Percentiles rank a stretch among this genome's conserved stretches.
These are phyloP conservation scores for Sitta europaea DNA, from an alignment of 2,113 vertebrate species.

Conservation along the genomic window DNA sequence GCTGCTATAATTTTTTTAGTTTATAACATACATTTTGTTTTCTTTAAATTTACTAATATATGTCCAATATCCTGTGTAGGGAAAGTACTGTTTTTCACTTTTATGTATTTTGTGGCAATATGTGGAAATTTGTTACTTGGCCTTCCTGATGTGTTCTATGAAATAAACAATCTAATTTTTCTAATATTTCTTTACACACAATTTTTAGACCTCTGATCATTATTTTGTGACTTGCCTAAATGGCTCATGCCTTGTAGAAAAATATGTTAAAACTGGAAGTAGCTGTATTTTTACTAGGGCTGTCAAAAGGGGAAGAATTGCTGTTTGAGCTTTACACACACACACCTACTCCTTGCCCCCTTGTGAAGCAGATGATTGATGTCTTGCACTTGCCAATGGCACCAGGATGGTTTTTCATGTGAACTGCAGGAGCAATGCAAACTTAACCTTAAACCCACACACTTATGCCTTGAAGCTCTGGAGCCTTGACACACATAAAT, in stretches of 20 bases:
- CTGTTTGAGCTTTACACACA: neutral
- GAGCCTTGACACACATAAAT: neutral
- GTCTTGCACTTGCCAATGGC: neutral
- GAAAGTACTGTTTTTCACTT: neutral
- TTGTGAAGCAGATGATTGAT: neutral
- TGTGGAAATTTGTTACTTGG: neutral
- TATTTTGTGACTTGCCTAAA: neutral
- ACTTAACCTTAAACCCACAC: neutral
- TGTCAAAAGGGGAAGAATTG: neutral
- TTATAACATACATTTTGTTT: neutral
- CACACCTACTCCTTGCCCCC: neutral
- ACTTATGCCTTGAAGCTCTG: neutral
- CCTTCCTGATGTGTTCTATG: neutral
- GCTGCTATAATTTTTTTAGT: neutral
- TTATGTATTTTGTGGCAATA: neutral
- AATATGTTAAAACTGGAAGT: neutral
- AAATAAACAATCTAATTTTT: neutral
- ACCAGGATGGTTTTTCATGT: neutral
- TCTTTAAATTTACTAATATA: neutral
- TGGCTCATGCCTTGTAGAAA: neutral
- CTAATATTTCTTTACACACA: neutral
- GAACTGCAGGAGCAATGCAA: neutral
- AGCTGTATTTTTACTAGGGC: neutral
- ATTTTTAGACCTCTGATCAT: neutral
- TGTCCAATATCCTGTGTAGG: neutral